These are phyloP conservation scores for Drepana arcuata DNA, from an alignment of 1,140 invertebrate genomes.

Conservation along the genomic window DNA sequence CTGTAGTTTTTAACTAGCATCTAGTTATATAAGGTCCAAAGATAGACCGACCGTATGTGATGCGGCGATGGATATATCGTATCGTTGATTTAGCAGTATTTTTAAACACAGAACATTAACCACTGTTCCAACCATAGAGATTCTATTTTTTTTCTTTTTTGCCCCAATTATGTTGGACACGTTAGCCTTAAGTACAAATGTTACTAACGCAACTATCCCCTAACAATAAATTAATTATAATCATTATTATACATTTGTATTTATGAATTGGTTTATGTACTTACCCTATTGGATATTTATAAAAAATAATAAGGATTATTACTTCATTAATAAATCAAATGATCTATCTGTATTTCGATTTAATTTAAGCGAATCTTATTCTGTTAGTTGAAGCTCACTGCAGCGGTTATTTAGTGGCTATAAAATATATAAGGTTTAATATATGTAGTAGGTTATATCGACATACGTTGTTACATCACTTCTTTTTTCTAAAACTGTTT, in stretches of 20 bases:
- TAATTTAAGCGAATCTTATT: slow-evolving; percentile 3
- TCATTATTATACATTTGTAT: slow-evolving; percentile 29
- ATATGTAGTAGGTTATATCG: no score
- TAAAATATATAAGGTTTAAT: no score
- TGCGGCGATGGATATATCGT: slow-evolving; percentile 27
- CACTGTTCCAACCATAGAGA: no score
- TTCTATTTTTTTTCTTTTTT: slow-evolving; percentile 25
- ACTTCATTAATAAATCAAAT: slow-evolving; percentile 24
- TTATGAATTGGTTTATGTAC: slow-evolving; percentile 61
- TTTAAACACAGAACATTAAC: no score
- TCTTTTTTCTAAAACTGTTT: no score
- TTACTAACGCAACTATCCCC: slow-evolving; percentile 20
- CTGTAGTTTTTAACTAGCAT: slow-evolving; percentile 37
- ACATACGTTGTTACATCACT: no score
- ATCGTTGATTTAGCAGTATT: slow-evolving; percentile 60
- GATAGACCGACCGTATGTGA: slow-evolving; percentile 40
- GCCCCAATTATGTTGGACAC: slow-evolving; percentile 26
- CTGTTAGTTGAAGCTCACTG: slow-evolving; percentile 1
- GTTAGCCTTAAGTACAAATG: slow-evolving; percentile 56
- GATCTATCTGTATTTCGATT: slow-evolving; percentile 18
- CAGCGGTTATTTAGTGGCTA: not conserved
- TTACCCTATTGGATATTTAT: slow-evolving; percentile 42
- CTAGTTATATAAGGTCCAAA: slow-evolving; percentile 60
- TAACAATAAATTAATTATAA: slow-evolving; percentile 24
- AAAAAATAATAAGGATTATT: no score